Conservation (phyloP, 2,797 vertebrate genomes). For the Ibycter americanus region DNA sequence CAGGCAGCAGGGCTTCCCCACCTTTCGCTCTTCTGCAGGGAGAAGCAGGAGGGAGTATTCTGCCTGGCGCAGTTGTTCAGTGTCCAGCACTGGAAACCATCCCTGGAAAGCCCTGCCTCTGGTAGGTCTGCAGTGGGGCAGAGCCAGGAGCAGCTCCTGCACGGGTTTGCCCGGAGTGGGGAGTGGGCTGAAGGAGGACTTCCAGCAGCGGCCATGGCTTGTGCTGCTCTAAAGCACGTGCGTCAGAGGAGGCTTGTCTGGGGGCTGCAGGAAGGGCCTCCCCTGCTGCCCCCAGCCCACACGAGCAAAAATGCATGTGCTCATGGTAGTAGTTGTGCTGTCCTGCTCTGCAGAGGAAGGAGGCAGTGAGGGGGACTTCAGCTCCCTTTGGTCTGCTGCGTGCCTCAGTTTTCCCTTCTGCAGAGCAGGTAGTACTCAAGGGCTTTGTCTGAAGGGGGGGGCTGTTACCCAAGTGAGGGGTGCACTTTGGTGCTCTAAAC, state of each 20-base stretch:
- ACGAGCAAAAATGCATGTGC: accelerated
- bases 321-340: accelerated
- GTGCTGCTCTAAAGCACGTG: not conserved
- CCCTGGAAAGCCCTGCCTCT: not conserved
- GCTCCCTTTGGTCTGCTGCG: not conserved
- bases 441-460: not conserved
- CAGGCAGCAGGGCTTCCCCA: not conserved
- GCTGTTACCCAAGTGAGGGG: not conserved
- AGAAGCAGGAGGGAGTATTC: not conserved
- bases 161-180: not conserved
- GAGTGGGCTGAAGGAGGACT: not conserved
- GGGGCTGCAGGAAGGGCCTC: not conserved
- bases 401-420: not conserved
- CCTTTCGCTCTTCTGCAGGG: not conserved
- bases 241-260: not conserved
- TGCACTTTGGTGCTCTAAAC: not conserved
- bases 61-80: accelerated
- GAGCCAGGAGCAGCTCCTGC: not conserved
- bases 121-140: not conserved
- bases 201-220: not conserved
- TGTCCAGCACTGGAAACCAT: not conserved
- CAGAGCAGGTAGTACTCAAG: not conserved
- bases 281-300: not conserved
- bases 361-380: not conserved
- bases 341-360: not conserved